Evolutionary conservation across 64 coral and sea anemone species (phyloP).

Genomic region (Stichodactyla helianthus): DNA sequence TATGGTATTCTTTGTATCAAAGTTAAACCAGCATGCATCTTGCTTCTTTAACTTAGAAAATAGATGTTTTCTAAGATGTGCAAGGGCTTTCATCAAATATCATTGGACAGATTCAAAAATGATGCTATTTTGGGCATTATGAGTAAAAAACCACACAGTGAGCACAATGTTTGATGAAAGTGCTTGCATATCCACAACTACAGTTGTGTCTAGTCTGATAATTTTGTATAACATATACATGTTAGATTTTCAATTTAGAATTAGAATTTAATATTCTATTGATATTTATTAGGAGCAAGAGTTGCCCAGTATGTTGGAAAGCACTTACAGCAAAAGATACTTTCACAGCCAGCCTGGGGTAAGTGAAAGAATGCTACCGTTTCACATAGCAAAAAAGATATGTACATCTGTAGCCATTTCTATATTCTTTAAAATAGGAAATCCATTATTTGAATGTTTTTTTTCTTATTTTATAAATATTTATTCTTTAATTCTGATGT

Average conservation of each 20-base stretch:
- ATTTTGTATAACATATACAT: too few species aligned
- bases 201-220: too few species aligned
- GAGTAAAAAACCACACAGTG: too few species aligned
- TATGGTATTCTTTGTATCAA: not conserved
- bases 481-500: conserved; percentile 8
- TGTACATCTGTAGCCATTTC: not conserved
- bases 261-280: not conserved
- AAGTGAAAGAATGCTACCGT: not conserved
- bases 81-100: too few species aligned
- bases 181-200: too few species aligned
- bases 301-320: conserved; percentile 84
- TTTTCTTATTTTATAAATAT: not conserved
- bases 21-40: not conserved
- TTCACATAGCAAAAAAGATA: not conserved
- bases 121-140: too few species aligned
- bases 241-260: too few species aligned
- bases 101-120: too few species aligned
- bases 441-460: not conserved
- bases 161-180: too few species aligned
- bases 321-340: conserved; percentile 65
- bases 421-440: not conserved
- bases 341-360: conserved; percentile 73
- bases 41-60: not conserved
- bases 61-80: too few species aligned
- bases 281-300: conserved; percentile 49